Conservation (phyloP, 2,888 invertebrate genomes). For the Diarsia dahlii region DNA sequence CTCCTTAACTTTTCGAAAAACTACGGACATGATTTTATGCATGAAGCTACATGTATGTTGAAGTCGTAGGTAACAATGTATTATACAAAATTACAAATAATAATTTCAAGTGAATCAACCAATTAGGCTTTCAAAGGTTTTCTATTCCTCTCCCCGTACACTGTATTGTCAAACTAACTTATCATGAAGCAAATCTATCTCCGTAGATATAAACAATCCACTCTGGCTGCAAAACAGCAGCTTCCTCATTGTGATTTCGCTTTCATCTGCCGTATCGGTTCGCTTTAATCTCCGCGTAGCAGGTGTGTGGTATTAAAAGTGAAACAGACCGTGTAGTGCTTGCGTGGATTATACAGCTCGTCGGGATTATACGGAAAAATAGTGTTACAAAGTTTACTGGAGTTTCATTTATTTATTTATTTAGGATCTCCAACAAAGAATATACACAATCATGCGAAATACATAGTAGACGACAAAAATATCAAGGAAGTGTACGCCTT, state of each 20-base stretch:
- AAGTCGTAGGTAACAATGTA: too few species aligned
- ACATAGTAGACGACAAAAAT: too few species aligned
- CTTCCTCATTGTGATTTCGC: constrained; percentile 32
- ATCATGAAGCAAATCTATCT: background rate
- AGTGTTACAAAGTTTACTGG: constrained; percentile 28
- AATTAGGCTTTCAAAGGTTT: background rate
- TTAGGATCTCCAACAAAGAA: too few species aligned
- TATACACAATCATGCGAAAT: too few species aligned
- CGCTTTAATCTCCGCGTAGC: constrained; percentile 57
- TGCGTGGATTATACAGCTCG: constrained; percentile 20
- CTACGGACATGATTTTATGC: too few species aligned
- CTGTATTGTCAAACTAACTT: background rate
- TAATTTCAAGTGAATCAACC: background rate
- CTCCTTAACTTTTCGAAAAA: too few species aligned
- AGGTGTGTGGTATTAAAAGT: constrained; percentile 49
- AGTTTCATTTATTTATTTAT: background rate
- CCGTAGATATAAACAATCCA: constrained; percentile 3
- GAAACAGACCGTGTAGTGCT: constrained; percentile 45
- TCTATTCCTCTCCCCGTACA: background rate
- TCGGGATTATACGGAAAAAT: constrained; percentile 31
- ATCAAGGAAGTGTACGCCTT: too few species aligned
- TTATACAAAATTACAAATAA: too few species aligned
- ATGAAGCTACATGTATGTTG: background rate
- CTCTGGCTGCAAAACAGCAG: background rate
- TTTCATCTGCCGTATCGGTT: constrained; percentile 57